Evolutionary conservation across 2,797 vertebrate genomes (phyloP).

Genomic region (Chanos chanos): DNA sequence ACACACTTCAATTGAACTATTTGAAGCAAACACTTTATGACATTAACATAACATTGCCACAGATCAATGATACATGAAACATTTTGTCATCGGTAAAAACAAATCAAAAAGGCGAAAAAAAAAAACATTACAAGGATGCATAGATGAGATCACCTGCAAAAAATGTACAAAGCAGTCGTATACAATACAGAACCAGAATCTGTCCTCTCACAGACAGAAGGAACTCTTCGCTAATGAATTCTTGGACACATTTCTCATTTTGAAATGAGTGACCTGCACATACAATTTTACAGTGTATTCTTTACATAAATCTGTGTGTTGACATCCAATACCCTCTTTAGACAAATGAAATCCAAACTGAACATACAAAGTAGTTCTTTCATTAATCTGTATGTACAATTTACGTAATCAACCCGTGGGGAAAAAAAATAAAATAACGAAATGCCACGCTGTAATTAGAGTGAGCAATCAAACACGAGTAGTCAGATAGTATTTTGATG

Average conservation of each 20-base stretch:
- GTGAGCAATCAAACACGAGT: neutral
- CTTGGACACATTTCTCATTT: too few species aligned
- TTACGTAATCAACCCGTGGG: too few species aligned
- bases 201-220: too few species aligned
- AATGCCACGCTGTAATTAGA: conserved; percentile 1
- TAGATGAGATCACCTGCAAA: conserved; percentile 86
- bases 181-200: conserved; percentile 72
- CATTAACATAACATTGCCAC: conserved; percentile 87
- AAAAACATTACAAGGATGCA: conserved; percentile 87
- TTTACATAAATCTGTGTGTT: too few species aligned
- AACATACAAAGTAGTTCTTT: too few species aligned
- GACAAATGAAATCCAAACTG: too few species aligned
- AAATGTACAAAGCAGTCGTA: conserved; percentile 83
- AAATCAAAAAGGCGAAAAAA: conserved; percentile 78
- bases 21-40: conserved; percentile 84
- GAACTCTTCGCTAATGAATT: too few species aligned
- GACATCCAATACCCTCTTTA: too few species aligned
- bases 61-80: conserved; percentile 93
- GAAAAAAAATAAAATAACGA: neutral
- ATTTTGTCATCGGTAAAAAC: conserved; percentile 83
- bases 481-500: neutral
- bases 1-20: conserved; percentile 81
- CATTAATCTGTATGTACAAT: too few species aligned
- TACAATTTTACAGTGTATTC: too few species aligned
- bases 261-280: conserved; percentile 72